These are phyloP conservation scores for Exephanes ischioxanthus DNA, from an alignment of 2,888 invertebrate species.

Conservation along the genomic window DNA sequence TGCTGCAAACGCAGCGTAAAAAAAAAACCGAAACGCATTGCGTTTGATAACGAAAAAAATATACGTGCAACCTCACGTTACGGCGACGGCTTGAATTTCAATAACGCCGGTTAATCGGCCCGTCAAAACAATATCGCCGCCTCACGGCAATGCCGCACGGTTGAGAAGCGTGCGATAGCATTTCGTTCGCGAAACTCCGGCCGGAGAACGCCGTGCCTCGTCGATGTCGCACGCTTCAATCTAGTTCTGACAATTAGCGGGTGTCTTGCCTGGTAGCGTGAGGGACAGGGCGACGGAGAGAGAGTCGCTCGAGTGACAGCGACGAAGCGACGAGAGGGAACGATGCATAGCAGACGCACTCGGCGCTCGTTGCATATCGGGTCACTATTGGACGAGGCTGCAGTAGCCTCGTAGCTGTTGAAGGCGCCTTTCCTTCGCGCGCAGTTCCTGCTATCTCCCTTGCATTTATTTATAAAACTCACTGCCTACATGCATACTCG, in stretches of 20 bases:
- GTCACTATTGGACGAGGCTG: constrained; percentile 48
- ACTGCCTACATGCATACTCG: neutral
- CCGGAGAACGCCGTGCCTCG: neutral
- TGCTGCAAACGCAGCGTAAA: neutral
- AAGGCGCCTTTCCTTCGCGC: constrained; percentile 26
- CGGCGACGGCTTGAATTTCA: constrained; percentile 2
- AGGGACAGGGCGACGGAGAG: neutral
- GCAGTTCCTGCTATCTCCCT: constrained; percentile 11
- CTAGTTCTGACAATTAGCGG: constrained; percentile 22
- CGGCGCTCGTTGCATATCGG: constrained; percentile 59
- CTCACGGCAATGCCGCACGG: neutral
- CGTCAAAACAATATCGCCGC: neutral
- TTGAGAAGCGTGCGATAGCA: neutral
- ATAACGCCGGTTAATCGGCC: constrained; percentile 10
- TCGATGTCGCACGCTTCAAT: constrained; percentile 15
- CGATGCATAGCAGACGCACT: constrained; percentile 30
- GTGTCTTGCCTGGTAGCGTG: constrained; percentile 1
- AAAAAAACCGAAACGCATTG: neutral
- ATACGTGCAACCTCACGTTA: too few relatives aligned
- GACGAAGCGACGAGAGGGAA: constrained; percentile 1
- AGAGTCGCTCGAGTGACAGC: constrained; percentile 8
- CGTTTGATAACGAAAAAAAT: neutral
- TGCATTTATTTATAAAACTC: constrained; percentile 40
- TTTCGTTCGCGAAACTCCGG: neutral
- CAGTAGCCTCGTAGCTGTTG: constrained; percentile 42